Conservation (phyloP, 2,113 vertebrate genomes). For the Halcyon malimbica region DNA sequence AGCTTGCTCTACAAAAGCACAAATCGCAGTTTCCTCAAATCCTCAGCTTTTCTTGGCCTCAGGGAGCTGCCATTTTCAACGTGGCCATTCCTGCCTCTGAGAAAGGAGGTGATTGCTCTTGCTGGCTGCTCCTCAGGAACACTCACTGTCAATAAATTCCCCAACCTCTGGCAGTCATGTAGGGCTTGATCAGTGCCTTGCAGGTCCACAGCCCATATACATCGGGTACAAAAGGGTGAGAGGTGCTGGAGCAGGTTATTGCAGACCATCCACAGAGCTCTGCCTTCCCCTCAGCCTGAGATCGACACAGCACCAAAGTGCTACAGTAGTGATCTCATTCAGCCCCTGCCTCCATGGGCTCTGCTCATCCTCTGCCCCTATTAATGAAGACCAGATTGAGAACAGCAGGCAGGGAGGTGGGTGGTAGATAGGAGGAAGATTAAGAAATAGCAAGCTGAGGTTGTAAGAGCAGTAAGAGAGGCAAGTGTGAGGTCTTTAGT, state of each 20-base stretch:
- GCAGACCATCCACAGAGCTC: background rate
- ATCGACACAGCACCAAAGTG: accelerated
- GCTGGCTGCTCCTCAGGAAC: background rate
- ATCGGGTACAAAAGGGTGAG: background rate
- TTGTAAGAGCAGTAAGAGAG: background rate
- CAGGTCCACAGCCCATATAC: background rate
- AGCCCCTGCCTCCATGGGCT: background rate
- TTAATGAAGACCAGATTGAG: background rate
- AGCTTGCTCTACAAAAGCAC: background rate
- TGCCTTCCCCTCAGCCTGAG: background rate
- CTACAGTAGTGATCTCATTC: background rate
- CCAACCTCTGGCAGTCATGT: background rate
- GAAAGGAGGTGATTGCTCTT: background rate
- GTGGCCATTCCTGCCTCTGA: background rate
- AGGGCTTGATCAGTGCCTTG: background rate
- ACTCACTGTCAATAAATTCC: background rate
- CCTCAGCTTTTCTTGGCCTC: background rate
- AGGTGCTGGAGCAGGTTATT: background rate
- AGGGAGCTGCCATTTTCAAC: background rate
- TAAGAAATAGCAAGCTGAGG: background rate
- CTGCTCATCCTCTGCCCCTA: background rate
- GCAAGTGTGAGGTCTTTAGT: background rate
- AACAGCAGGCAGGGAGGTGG: background rate
- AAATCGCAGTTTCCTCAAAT: background rate
- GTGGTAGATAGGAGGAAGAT: background rate